phyloP scores from a whole-genome alignment of 2,888 invertebrate genomes.

The Diplazon laetatorius region DNA sequence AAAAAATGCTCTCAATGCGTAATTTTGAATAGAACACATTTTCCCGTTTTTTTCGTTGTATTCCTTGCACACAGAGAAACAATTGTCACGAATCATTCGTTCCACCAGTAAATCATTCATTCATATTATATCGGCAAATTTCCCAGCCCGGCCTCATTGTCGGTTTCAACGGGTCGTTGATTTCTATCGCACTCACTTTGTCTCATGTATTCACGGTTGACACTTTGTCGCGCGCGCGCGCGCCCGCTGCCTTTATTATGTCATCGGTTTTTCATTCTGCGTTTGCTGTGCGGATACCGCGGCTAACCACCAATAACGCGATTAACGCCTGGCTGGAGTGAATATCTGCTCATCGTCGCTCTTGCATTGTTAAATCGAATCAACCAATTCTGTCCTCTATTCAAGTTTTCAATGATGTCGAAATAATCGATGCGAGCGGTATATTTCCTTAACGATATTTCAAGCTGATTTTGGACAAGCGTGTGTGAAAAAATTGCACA shows the following conservation, averaged over 20 bases:
- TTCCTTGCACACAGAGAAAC: background rate
- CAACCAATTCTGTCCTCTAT: background rate
- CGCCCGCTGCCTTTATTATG: background rate
- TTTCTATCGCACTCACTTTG: slow-evolving; percentile 9
- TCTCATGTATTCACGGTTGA: slow-evolving; percentile 8
- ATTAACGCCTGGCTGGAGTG: background rate
- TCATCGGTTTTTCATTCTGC: slow-evolving; percentile 13
- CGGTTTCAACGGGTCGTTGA: slow-evolving; percentile 19
- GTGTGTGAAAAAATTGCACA: too few relatives aligned
- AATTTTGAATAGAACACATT: background rate
- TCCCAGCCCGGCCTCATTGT: background rate
- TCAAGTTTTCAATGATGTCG: background rate
- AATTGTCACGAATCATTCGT: slow-evolving; percentile 4
- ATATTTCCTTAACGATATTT: background rate
- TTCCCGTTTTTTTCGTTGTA: background rate
- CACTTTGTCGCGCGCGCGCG: too few relatives aligned
- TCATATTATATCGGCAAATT: background rate
- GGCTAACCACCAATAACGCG: slow-evolving; percentile 16
- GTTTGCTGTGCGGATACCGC: slow-evolving; percentile 6
- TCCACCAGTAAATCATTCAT: slow-evolving; percentile 4
- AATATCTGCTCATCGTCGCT: slow-evolving; percentile 3
- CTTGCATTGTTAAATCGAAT: background rate
- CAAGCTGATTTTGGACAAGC: background rate
- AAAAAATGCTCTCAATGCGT: too few relatives aligned
- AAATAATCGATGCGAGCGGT: background rate